These are phyloP conservation scores for Diprion similis DNA, from an alignment of 1,140 invertebrate genomes.

Conservation along the genomic window DNA sequence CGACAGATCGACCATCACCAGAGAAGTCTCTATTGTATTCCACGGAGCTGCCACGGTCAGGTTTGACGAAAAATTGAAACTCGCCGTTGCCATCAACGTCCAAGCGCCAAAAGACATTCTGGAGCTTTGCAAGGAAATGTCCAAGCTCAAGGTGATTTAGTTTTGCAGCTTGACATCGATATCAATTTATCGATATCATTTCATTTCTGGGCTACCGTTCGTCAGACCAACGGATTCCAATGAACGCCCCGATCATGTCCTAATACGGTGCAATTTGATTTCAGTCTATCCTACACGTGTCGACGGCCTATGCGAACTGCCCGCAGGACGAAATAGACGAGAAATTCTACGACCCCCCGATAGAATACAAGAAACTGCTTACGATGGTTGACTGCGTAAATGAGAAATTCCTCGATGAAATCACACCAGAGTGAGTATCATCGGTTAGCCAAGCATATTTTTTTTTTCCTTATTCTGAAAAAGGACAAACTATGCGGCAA, in stretches of 20 bases:
- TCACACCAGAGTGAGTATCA: slow-evolving; percentile 67
- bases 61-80: slow-evolving; percentile 73
- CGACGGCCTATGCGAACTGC: slow-evolving; percentile 71
- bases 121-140: slow-evolving; percentile 71
- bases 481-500: too few species aligned
- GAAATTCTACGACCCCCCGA: slow-evolving; percentile 64
- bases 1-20: slow-evolving; percentile 56
- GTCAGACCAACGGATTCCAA: too few species aligned
- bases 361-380: slow-evolving; percentile 66
- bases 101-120: slow-evolving; percentile 70
- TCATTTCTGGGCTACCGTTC: slow-evolving; percentile 29
- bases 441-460: background rate
- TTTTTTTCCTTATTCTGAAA: background rate
- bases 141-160: slow-evolving; percentile 65
- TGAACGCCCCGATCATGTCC: too few species aligned
- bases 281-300: slow-evolving; percentile 69
- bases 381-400: slow-evolving; percentile 73
- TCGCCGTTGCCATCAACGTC: slow-evolving; percentile 74
- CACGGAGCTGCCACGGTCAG: slow-evolving; percentile 75
- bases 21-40: slow-evolving; percentile 75
- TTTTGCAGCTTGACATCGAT: slow-evolving; percentile 49
- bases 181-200: slow-evolving; percentile 32
- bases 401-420: slow-evolving; percentile 67
- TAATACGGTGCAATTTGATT: slow-evolving; percentile 21
- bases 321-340: slow-evolving; percentile 63